These are phyloP conservation scores for Chaitophorus viminalis DNA, from an alignment of 2,888 invertebrate species.

Conservation along the genomic window DNA sequence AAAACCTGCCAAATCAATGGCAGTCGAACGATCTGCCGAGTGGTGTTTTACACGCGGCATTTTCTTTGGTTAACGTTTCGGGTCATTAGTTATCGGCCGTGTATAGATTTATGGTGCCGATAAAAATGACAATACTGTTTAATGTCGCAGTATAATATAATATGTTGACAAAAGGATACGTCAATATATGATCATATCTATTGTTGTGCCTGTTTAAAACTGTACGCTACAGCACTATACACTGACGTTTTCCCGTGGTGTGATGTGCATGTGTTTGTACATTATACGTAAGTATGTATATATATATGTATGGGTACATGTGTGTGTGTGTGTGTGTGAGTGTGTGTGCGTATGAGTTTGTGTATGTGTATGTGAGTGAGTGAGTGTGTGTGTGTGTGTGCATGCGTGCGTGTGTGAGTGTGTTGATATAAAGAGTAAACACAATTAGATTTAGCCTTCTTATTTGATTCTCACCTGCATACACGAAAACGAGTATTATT, in stretches of 20 bases:
- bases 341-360: neutral
- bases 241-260: neutral
- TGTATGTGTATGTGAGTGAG: neutral
- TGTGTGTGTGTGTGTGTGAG: neutral
- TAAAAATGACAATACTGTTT: slow-evolving; percentile 41
- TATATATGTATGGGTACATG: neutral
- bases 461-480: neutral
- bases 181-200: slow-evolving; percentile 6
- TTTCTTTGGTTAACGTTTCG: slow-evolving; percentile 25
- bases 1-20: neutral
- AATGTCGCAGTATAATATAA: neutral
- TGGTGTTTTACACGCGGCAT: neutral
- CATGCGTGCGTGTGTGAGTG: neutral
- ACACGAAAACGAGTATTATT: neutral
- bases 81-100: slow-evolving; percentile 24
- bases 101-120: slow-evolving; percentile 22
- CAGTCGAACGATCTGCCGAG: neutral
- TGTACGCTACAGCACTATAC: neutral
- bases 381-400: neutral
- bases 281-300: no score
- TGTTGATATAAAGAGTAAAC: neutral
- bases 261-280: no score
- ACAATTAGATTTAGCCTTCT: neutral
- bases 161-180: slow-evolving; percentile 17
- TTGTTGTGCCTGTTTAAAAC: slow-evolving; percentile 29